A percentile compares a stretch with the other conserved stretches of the same genome.
These are phyloP conservation scores for Trypoxylus dichotomus DNA, from an alignment of 1,140 invertebrate genomes.

Conservation along the genomic window DNA sequence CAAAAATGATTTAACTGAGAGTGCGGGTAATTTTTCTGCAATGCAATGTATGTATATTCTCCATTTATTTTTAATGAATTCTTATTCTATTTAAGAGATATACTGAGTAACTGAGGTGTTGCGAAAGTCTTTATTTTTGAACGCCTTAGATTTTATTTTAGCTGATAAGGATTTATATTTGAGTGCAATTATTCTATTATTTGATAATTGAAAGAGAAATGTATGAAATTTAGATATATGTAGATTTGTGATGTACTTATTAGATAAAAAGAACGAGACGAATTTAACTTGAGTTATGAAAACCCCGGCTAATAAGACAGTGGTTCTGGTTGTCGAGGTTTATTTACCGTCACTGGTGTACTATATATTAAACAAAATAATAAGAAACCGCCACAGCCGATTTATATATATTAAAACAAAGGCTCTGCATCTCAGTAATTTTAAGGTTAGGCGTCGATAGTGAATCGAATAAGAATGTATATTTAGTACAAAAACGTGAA, in stretches of 20 bases:
- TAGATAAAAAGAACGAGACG: not conserved
- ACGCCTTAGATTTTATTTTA: no score
- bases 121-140: no score
- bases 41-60: no score
- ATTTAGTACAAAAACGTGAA: constrained; percentile 55
- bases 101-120: no score
- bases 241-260: constrained; percentile 5
- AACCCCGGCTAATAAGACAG: constrained; percentile 34
- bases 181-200: no score
- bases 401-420: constrained; percentile 36
- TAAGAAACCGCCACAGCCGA: constrained; percentile 43
- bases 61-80: no score
- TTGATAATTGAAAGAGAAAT: no score
- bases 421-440: constrained; percentile 49
- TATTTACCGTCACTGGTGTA: constrained; percentile 49
- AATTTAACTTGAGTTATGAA: constrained; percentile 36
- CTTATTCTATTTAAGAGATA: no score
- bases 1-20: no score
- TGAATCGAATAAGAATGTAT: constrained; percentile 56
- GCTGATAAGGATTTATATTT: no score
- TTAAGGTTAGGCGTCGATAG: constrained; percentile 54
- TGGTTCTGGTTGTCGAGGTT: constrained; percentile 48
- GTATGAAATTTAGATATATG: not conserved
- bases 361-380: constrained; percentile 31
- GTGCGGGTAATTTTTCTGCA: no score